Evolutionary conservation across 2,797 vertebrate species (phyloP).

Genomic region (Fistularia commersonii): DNA sequence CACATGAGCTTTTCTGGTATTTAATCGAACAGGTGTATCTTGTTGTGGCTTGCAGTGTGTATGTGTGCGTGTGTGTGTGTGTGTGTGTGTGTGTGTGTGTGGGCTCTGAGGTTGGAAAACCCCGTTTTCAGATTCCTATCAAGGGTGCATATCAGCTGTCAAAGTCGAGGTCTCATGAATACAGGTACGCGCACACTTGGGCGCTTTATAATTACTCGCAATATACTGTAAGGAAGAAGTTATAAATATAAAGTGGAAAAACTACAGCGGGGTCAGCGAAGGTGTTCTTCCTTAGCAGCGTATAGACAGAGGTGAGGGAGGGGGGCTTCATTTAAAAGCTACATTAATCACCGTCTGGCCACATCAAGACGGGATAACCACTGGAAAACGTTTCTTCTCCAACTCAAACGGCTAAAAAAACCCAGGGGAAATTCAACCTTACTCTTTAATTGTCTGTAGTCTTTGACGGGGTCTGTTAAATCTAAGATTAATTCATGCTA

Average conservation of each 20-base stretch:
- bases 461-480: slow-evolving; percentile 94
- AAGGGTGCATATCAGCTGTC: no score
- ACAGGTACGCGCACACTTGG: no score
- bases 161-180: no score
- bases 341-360: slow-evolving; percentile 93
- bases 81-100: no score
- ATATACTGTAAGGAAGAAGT: slow-evolving; percentile 38
- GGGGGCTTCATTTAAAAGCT: slow-evolving; percentile 88
- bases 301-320: slow-evolving; percentile 36
- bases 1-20: no score
- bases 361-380: slow-evolving; percentile 95
- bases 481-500: slow-evolving; percentile 99
- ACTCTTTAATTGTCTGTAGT: slow-evolving; percentile 99
- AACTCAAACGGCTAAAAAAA: slow-evolving; percentile 85
- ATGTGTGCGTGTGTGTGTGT: no score
- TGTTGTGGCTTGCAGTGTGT: no score
- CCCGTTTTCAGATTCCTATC: no score
- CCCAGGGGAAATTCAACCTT: slow-evolving; percentile 97
- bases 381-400: slow-evolving; percentile 89
- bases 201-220: no score
- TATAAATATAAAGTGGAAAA: slow-evolving; percentile 59
- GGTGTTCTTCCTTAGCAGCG: slow-evolving; percentile 76
- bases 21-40: no score
- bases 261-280: slow-evolving; percentile 80
- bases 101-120: no score